Base-by-base conservation (phyloP, 2,888 invertebrate species). In the Pheosia gnoma region DNA sequence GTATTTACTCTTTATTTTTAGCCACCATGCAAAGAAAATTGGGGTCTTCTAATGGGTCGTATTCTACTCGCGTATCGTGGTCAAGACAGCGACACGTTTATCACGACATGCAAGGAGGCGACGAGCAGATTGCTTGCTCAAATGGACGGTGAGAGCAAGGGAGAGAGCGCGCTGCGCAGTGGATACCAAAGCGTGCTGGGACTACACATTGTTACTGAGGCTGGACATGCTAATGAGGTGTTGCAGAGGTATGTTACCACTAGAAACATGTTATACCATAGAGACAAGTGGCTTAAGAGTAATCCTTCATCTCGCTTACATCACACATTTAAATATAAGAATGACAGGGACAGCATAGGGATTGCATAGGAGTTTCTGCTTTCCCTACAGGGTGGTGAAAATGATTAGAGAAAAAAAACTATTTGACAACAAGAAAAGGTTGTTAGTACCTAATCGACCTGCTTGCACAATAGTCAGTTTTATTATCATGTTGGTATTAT, bases 21-120 rank as follows among this genome's bases (percentile, higher is more conserved):
- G 93, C 91, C 92, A 5, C 76, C 86, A 4, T 88, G 87, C 5
- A 88, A 91, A 64, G 93, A 93, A 72, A 95, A 95, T 78, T 98
- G 97, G 97, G 96, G 96, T 52, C 94, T 97, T 0, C 94, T 96
- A 47, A 95, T 97, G 77, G 97, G 97, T 6, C 94, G 95, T 61
- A 95, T 96, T 0, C 91, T 97, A 4, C 86, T 97, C 6, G 89
- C 95, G 7, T 94, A 95, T 62, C 94, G 94, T 2, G 80, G 81
- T 3, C 85, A 89, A 70, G 82, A 90, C n/a, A 83, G 85, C 62
- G 82, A 78, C 0, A 67, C 72, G 0, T 86, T 95, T 60, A 70
- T 84, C 1, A 72, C 84, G 4, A 85, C 93, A 6, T 90, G 95
- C 54, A 87, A 86, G 45, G 87, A 88, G 1, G 91, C 91, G 0